Evolutionary conservation across 2,797 vertebrate genomes (phyloP), one percentile per base, ranked within the genome.

Genomic region (Platyrinchus mystaceus): DNA sequence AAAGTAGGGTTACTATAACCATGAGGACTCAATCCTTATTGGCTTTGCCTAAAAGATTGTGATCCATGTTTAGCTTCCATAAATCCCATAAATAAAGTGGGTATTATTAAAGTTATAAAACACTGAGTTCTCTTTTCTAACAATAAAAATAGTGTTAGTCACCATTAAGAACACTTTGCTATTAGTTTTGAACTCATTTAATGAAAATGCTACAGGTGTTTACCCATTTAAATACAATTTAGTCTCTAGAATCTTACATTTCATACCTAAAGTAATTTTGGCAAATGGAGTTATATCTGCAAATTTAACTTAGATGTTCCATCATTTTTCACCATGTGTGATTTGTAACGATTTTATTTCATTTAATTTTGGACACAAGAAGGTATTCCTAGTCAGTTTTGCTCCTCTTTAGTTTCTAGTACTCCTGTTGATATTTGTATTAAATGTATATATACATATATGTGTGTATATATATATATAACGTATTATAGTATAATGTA

Each of bases 31-130:
- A 69, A 11, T 81, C 58, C 47, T 80, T 84, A 74, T 77, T 95
- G 94, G 53, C 64, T 92, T 89, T 81, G 46, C 46, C 7, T 84
- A 27, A 74, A 93, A 86, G 60, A 52, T 30, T 75, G 39, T 86
- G 41, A 37, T 92, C 26, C 26, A 10, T 64, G 64, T 36, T 96
- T 95, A 94, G 36, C 37, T 95, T 89, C 69, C 58, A 58, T 76
- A 75, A 81, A 71, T 89, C 66, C 37, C 37, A 39, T 60, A 41
- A 90, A 43, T 86, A 68, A 79, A 55, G 27, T 63, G 34, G 43
- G 9, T 83, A 37, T 84, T 12, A 30, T 43, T 74, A n/a, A 89
- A 47, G 17, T 87, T 63, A 36, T 12, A 75, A 71, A 84, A 70
- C 7, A 28, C 7, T 14, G 32, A n/a, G 5, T 80, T 86, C 41